A percentile compares a stretch with the other conserved stretches of the same genome.
Evolutionary conservation across 2,888 invertebrate species (phyloP).

Genomic region (Rhabditoides inermis): DNA sequence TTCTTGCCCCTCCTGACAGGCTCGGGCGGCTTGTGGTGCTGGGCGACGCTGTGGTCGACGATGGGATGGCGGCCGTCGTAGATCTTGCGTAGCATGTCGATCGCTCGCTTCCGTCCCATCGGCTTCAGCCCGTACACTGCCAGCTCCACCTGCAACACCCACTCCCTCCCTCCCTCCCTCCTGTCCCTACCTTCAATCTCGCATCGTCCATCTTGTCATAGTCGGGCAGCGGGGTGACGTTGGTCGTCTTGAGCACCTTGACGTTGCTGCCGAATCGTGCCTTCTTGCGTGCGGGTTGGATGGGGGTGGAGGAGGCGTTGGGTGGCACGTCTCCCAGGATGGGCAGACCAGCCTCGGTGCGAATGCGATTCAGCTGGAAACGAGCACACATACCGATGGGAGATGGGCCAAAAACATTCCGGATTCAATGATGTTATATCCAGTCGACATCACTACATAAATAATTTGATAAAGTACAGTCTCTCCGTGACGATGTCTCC

Average conservation of each 20-base stretch:
- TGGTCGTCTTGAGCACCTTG: constrained; percentile 33
- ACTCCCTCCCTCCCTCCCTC: not conserved
- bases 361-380: too few relatives aligned
- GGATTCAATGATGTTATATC: too few relatives aligned
- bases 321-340: too few relatives aligned
- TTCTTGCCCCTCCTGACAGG: too few relatives aligned
- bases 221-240: constrained; percentile 39
- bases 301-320: too few relatives aligned
- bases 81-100: constrained; percentile 30
- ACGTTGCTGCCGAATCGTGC: constrained; percentile 31
- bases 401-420: too few relatives aligned
- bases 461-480: too few relatives aligned
- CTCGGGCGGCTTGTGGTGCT: not conserved
- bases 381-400: too few relatives aligned
- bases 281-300: too few relatives aligned
- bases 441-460: too few relatives aligned
- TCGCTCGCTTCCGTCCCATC: constrained; percentile 36
- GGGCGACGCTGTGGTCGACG: constrained; percentile 14
- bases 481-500: too few relatives aligned
- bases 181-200: constrained; percentile 22
- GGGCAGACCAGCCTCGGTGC: too few relatives aligned
- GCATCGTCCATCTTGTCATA: constrained; percentile 30
- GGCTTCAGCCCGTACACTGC: constrained; percentile 35
- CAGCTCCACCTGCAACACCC: constrained; percentile 15
- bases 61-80: constrained; percentile 42